Conservation (phyloP, 2,797 vertebrate genomes). For the Cacajao melanocephalus region DNA sequence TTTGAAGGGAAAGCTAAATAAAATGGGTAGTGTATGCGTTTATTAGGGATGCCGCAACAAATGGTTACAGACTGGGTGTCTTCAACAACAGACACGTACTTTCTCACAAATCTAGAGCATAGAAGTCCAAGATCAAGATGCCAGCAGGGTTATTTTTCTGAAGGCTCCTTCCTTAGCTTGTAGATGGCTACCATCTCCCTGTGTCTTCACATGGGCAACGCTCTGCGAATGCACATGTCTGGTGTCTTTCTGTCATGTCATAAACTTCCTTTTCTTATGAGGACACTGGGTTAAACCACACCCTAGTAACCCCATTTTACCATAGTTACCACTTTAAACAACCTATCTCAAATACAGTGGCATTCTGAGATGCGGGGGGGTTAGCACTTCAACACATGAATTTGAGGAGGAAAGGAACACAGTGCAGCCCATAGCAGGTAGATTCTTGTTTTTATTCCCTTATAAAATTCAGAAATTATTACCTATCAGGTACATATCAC, state of each 20-base stretch:
- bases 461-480: background rate
- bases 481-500: background rate
- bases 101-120: background rate
- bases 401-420: background rate
- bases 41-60: background rate
- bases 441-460: background rate
- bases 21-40: background rate
- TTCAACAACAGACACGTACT: background rate
- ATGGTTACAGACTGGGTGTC: background rate
- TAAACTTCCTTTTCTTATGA: background rate
- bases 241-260: background rate
- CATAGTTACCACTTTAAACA: background rate
- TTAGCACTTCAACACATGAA: background rate
- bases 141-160: background rate
- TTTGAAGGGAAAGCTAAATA: background rate
- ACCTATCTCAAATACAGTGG: background rate
- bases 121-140: background rate
- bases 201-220: background rate
- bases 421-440: background rate
- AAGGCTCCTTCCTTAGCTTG: background rate
- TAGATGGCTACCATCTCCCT: background rate
- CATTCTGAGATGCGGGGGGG: background rate
- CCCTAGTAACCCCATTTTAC: background rate
- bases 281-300: background rate
- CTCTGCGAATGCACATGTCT: too few relatives aligned